Percentiles rank a stretch among this genome's conserved stretches.
Evolutionary conservation across 2,113 vertebrate genomes (phyloP).

Genomic region (Microtus richardsoni): DNA sequence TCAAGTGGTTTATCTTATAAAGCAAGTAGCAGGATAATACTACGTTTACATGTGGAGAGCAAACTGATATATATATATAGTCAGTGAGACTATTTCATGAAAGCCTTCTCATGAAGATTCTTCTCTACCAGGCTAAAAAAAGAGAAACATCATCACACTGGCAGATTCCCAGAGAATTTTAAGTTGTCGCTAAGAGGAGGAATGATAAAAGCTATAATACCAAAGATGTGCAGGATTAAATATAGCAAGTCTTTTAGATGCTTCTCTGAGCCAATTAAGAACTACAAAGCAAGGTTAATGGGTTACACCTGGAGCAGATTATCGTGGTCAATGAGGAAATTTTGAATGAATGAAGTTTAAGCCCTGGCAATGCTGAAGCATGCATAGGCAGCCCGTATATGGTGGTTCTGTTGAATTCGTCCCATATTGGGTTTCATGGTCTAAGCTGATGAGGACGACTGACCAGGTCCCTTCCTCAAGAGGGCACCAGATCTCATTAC

Average conservation of each 20-base stretch:
- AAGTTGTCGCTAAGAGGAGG: neutral
- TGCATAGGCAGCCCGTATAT: no score
- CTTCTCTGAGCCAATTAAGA: neutral
- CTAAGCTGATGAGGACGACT: no score
- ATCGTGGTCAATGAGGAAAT: neutral
- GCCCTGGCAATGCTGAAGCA: no score
- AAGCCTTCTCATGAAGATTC: neutral
- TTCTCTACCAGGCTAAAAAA: neutral
- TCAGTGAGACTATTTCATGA: neutral
- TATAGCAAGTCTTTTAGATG: neutral
- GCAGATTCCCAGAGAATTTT: slow-evolving; percentile 9
- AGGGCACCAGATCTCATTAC: no score
- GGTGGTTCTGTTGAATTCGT: no score
- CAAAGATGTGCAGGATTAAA: neutral
- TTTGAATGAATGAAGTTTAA: no score
- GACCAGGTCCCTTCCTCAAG: no score
- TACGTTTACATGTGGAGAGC: neutral
- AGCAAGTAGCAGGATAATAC: neutral
- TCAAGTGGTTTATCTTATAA: neutral
- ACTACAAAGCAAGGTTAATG: neutral
- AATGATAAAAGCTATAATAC: slow-evolving; percentile 35
- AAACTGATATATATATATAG: neutral
- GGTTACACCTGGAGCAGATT: neutral
- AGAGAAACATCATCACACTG: neutral
- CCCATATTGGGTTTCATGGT: no score